A percentile compares a stretch with the other conserved stretches of the same genome.
phyloP scores from a whole-genome alignment of 2,113 vertebrate genomes.

The Apteryx owenii region DNA sequence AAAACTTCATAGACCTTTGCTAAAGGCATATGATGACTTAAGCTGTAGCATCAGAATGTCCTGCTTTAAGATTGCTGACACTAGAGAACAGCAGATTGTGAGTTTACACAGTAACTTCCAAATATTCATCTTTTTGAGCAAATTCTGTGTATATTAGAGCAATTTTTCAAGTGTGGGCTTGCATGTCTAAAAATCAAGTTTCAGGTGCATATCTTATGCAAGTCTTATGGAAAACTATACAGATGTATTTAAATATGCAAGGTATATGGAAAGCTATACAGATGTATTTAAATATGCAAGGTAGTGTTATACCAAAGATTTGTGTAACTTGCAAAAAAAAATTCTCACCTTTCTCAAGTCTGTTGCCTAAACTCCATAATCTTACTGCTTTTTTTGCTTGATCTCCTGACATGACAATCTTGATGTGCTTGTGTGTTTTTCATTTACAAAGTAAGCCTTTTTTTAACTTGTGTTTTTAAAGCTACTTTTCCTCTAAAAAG shows the following conservation, averaged over 20 bases:
- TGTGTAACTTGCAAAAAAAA: neutral
- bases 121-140: neutral
- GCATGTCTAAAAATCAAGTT: neutral
- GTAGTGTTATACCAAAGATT: neutral
- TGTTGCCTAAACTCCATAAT: neutral
- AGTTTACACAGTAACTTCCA: neutral
- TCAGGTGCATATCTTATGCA: neutral
- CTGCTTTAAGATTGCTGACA: neutral
- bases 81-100: neutral
- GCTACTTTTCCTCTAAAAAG: neutral
- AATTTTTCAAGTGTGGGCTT: neutral
- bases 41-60: accelerated
- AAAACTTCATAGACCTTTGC: neutral
- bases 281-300: neutral
- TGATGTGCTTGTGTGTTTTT: neutral
- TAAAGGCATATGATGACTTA: neutral
- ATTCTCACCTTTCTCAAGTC: neutral
- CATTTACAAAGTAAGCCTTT: neutral
- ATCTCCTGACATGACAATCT: neutral
- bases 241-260: neutral
- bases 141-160: neutral
- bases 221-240: neutral
- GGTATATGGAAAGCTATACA: neutral
- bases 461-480: neutral
- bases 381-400: neutral